Base-by-base conservation (phyloP, 2,113 vertebrate genomes). In the Dissostichus mawsoni region DNA sequence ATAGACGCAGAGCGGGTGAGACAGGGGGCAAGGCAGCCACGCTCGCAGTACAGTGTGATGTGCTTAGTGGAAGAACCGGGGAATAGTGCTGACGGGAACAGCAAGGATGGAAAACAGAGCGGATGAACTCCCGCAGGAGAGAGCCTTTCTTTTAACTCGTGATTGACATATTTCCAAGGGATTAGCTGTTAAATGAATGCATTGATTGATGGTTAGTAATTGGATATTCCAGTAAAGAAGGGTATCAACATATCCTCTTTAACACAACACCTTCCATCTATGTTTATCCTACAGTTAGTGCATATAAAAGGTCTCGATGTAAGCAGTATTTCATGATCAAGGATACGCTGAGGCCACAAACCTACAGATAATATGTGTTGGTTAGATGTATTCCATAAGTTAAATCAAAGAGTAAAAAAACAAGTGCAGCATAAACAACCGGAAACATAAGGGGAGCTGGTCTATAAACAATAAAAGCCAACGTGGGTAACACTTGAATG, bases 1-100 rank as follows among this genome's bases (percentile, higher is more conserved):
- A 95, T 95, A 95, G 93, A 94, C 52, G 50, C 83, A 82, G 89
- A 86, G 82, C 82, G 87, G 85, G 87, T 88, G 92, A 92, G 90
- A 90, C 87, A 81, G 89, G 86, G 86, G 89, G 80, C 87, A 80
- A 78, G 76, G 78, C 72, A 86, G 86, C 81, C 29, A 62, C 82
- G 81, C 92, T 88, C 29, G 56, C 83, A 62, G 82, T 87, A 67
- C 81, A 81, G 89, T 51, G 74, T 64, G 85, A 93, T 86, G 87
- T 78, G 84, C 82, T 88, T 58, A 77, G 74, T 33, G 83, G 75
- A 55, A 48, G 81, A 87, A 75, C 58, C 47, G 73, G 82, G 87
- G 71, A 86, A 85, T 84, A 76, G 81, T 87, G 84, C 90, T 89
- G 91, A 85, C 78, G 23, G 77, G 86, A 72, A 62, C 59, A 68